A percentile compares a stretch with the other conserved stretches of the same genome.
Conservation (phyloP, 2,797 vertebrate genomes). For the Anniella stebbinsi region DNA sequence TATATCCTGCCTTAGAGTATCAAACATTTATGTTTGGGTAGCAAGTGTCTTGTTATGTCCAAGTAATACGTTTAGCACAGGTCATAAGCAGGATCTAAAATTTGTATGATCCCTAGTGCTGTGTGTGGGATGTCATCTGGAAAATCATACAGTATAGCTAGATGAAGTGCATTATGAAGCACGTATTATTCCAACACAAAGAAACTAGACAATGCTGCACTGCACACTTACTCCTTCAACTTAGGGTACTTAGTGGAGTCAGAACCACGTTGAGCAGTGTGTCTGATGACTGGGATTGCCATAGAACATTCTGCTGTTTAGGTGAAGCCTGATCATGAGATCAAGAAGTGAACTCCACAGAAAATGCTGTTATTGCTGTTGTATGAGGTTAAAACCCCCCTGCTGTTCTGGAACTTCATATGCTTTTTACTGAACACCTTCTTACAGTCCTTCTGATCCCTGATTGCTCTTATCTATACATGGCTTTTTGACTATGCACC, state of each 20-base stretch:
- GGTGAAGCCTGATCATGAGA: too few species aligned
- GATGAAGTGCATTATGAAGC: not conserved
- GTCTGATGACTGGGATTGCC: not conserved
- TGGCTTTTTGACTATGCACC: not conserved
- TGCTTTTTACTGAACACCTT: too few species aligned
- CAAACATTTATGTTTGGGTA: not conserved
- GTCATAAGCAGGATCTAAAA: not conserved
- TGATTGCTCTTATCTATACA: too few species aligned
- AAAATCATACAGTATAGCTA: not conserved
- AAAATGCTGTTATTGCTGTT: too few species aligned
- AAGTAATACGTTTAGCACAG: not conserved
- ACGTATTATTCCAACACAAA: not conserved
- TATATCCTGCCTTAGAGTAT: too few species aligned
- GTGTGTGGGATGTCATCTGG: not conserved
- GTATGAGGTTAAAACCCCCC: too few species aligned
- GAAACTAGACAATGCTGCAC: not conserved
- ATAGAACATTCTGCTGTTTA: not conserved
- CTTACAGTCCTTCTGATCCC: too few species aligned
- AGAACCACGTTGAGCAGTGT: not conserved
- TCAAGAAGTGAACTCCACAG: too few species aligned
- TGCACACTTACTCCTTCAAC: not conserved
- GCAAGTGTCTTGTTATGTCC: not conserved
- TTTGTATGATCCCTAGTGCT: not conserved
- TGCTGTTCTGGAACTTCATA: too few species aligned
- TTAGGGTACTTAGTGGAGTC: not conserved